phyloP scores from a whole-genome alignment of 2,797 vertebrate species.

The Lateolabrax maculatus region DNA sequence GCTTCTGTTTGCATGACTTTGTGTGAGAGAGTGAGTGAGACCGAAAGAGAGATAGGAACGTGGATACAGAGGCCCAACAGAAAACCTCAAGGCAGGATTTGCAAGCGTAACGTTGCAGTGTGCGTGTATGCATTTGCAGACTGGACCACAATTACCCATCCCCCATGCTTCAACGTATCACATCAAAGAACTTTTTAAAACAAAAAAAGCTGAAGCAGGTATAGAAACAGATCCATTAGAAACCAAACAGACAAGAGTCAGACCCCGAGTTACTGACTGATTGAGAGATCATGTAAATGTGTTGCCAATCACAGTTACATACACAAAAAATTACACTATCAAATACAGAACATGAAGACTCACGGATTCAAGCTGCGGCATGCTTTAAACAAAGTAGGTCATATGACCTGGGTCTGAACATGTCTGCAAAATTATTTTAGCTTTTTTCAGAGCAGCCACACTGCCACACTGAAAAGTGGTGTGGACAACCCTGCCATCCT shows the following conservation, averaged over 20 bases:
- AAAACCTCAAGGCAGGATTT: conserved; percentile 66
- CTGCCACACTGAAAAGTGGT: neutral
- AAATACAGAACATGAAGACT: conserved; percentile 1
- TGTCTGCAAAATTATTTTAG: neutral
- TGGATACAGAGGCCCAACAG: conserved; percentile 48
- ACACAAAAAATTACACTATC: neutral
- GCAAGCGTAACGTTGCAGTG: conserved; percentile 55
- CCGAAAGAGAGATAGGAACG: conserved; percentile 47
- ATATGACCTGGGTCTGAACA: neutral
- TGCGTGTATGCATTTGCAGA: conserved; percentile 64
- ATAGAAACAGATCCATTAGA: conserved; percentile 1
- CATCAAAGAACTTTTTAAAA: conserved; percentile 53
- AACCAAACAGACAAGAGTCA: neutral
- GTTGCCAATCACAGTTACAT: neutral
- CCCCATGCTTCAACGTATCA: neutral
- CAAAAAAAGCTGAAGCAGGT: conserved; percentile 27
- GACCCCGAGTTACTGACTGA: neutral
- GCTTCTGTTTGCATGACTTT: conserved; percentile 3
- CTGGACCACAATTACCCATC: conserved; percentile 63
- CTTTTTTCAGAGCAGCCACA: neutral
- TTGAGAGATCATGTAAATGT: neutral
- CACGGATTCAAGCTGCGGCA: neutral
- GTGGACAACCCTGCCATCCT: no score
- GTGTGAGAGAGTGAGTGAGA: conserved; percentile 36
- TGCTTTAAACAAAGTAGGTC: neutral